phyloP scores from a whole-genome alignment of 35 echinoderm and acorn worm species.

The Apostichopus parvimensis region DNA sequence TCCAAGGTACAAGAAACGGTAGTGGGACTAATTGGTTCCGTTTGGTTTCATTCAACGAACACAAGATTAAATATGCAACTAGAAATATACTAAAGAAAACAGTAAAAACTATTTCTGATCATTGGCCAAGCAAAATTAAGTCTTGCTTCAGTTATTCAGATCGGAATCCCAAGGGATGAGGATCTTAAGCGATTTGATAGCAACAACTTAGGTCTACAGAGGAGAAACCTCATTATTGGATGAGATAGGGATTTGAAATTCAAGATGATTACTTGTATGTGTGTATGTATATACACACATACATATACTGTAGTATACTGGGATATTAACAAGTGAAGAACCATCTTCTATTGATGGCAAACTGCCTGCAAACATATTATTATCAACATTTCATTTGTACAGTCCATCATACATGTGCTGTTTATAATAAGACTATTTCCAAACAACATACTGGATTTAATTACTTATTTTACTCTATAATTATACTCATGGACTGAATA shows the following conservation, averaged over 20 bases:
- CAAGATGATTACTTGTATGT: background rate
- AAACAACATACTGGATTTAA: no score
- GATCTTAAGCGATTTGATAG: background rate
- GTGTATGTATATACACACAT: no score
- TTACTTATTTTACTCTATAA: no score
- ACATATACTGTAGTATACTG: no score
- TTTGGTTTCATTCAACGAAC: background rate
- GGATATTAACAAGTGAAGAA: background rate
- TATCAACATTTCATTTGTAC: background rate
- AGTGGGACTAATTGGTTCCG: no score
- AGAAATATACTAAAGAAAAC: background rate
- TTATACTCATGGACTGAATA: no score
- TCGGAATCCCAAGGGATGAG: background rate
- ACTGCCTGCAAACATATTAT: background rate
- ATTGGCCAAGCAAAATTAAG: constrained; percentile 13
- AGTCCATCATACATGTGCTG: background rate
- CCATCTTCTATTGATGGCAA: background rate
- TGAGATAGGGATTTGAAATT: background rate
- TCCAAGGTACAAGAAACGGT: background rate
- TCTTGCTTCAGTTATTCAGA: constrained; percentile 25
- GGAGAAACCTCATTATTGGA: background rate
- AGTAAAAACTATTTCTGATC: background rate
- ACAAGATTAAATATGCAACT: background rate
- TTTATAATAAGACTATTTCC: no score
- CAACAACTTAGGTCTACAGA: background rate